These are phyloP conservation scores for Aplodontia rufa DNA, from an alignment of 2,113 vertebrate species.

Conservation along the genomic window DNA sequence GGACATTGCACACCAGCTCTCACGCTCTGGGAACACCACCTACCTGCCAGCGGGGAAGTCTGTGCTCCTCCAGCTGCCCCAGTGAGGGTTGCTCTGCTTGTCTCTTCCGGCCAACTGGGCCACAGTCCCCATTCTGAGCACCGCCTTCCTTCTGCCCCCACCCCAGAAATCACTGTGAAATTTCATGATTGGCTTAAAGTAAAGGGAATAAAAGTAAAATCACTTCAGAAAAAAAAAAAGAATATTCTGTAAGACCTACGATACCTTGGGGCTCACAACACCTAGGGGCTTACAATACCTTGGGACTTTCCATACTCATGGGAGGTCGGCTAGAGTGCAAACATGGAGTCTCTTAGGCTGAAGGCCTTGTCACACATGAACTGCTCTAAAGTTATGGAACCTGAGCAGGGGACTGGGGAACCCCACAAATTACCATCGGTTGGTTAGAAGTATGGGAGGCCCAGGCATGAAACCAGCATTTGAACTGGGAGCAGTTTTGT, in stretches of 20 bases:
- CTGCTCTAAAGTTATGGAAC: background rate
- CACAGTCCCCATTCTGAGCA: background rate
- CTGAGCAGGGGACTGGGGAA: too few relatives aligned
- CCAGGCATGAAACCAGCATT: background rate
- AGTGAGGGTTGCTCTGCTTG: conserved; percentile 84
- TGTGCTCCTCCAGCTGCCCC: conserved; percentile 94
- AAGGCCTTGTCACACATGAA: too few relatives aligned
- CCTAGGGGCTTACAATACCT: too few relatives aligned
- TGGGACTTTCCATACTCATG: too few relatives aligned
- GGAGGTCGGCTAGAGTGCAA: too few relatives aligned
- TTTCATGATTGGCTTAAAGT: conserved; percentile 64
- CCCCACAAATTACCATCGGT: background rate
- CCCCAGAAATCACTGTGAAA: too few relatives aligned
- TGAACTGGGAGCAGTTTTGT: background rate
- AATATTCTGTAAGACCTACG: too few relatives aligned
- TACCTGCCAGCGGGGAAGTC: conserved; percentile 95
- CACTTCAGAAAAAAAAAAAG: too few relatives aligned
- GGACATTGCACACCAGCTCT: conserved; percentile 94
- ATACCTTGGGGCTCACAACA: too few relatives aligned
- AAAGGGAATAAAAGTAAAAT: conserved; percentile 75
- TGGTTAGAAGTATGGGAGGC: background rate
- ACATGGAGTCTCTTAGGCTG: too few relatives aligned
- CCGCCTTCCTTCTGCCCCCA: background rate
- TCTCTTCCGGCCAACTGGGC: background rate
- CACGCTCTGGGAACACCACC: conserved; percentile 93